Evolutionary conservation across 2,888 invertebrate genomes (phyloP), one percentile per base, ranked within the genome.

Genomic region (Meliscaeva auricollis): DNA sequence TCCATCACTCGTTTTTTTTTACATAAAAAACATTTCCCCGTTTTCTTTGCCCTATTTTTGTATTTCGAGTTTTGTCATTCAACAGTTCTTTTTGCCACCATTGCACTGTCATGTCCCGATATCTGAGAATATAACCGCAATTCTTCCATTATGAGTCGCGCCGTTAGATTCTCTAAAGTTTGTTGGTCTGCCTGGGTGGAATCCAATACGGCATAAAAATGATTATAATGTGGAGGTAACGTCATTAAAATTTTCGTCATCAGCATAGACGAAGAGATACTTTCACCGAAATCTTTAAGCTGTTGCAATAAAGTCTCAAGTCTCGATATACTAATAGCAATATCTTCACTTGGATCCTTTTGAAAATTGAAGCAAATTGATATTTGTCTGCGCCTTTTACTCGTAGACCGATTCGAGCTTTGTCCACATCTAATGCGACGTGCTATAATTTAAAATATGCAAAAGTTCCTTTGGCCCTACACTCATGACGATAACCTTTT

Each of bases 251-350:
- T n/a, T n/a, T n/a, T n/a, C 1, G 80, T 74, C 15, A 69, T 46
- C 1, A 81, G 30, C 80, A 69, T 76, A 48, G 73, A 52, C 9
- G 87, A 54, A 80, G 87, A 54, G 72, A 87, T 64, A 11, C 32
- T 41, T n/a, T 85, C 83, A 20, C 74, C 75, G 15, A 80, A 44
- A 35, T 87, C 68, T 73, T 70, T 73, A 3, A 88, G 68, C 13
- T 72, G 64, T 46, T 84, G 69, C 5, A 50, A 74, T 20, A 83
- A 7, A 4, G 58, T 17, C 50, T 79, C 75, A 6, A 81, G 30
- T 68, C 79, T 82, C 0, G 72, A 56, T 35, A 88, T 72, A 50
- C 26, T 5, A 0, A 26, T 52, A 64, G 62, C 44, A 35, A 62
- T 62, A n/a, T 52, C 68, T 26, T 68, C 50, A 52, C 20, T 38